phyloP scores from a whole-genome alignment of 2,888 invertebrate species.

The Xanthorhoe spadicearia region DNA sequence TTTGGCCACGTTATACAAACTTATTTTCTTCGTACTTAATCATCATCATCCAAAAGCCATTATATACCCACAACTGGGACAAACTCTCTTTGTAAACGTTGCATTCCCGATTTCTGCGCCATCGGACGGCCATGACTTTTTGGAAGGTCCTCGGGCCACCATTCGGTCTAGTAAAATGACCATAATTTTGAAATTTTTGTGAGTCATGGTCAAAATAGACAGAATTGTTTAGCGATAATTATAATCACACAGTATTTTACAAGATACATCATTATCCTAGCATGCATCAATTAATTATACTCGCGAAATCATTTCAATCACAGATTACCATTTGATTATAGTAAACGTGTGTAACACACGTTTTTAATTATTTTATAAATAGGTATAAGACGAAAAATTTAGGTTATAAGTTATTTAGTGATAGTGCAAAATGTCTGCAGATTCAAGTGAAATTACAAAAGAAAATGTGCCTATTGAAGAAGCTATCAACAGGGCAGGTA shows the following conservation, averaged over 20 bases:
- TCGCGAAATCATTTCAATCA: neutral
- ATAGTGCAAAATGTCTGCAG: slow-evolving; percentile 38
- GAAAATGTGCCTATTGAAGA: slow-evolving; percentile 55
- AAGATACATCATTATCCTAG: neutral
- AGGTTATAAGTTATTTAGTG: slow-evolving; percentile 10
- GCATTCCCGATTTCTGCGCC: no score
- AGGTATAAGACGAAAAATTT: neutral
- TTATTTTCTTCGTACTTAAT: no score
- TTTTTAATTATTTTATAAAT: neutral
- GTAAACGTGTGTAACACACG: neutral
- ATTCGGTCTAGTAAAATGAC: no score
- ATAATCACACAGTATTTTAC: neutral
- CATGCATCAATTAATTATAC: neutral
- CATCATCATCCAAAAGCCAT: no score
- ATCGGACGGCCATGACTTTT: no score
- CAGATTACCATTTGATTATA: slow-evolving; percentile 6
- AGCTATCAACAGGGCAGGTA: slow-evolving; percentile 60
- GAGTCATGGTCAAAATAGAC: neutral
- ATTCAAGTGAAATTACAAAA: slow-evolving; percentile 29
- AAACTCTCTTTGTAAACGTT: no score
- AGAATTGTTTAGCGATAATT: neutral
- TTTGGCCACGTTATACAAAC: no score
- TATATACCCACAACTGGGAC: no score
- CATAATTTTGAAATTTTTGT: neutral
- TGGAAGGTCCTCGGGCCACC: no score